phyloP scores from a whole-genome alignment of 2,797 vertebrate species.

The Acanthiza pusilla region DNA sequence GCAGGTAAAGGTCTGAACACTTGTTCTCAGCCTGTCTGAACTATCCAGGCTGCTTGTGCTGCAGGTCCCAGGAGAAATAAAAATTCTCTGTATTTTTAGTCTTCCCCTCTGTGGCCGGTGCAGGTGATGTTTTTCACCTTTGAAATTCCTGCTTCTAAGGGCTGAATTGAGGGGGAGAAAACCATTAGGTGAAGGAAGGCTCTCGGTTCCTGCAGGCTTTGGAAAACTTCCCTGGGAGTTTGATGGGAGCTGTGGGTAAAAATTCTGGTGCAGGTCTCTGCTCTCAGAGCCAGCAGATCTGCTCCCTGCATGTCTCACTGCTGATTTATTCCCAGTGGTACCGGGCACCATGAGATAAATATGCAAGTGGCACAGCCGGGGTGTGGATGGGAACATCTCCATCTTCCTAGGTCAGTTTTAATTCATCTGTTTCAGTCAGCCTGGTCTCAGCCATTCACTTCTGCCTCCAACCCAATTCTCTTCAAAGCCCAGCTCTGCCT shows the following conservation, averaged over 20 bases:
- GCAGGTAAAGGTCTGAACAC: not conserved
- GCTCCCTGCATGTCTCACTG: not conserved
- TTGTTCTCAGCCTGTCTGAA: constrained; percentile 14
- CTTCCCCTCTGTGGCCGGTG: not conserved
- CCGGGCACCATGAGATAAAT: not conserved
- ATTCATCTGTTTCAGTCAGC: constrained; percentile 21
- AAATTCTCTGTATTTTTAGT: not conserved
- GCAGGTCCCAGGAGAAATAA: not conserved
- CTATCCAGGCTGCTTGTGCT: not conserved
- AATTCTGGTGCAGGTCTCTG: not conserved
- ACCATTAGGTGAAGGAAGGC: not conserved
- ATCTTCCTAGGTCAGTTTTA: constrained; percentile 33
- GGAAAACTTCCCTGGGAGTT: constrained; percentile 4
- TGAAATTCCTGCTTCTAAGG: constrained; percentile 15
- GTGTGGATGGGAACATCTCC: constrained; percentile 19
- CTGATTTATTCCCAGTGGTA: constrained; percentile 43
- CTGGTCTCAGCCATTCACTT: not conserved
- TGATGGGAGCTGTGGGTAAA: not conserved
- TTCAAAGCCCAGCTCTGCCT: not conserved
- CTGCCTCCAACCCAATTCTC: constrained; percentile 24
- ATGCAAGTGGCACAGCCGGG: not conserved
- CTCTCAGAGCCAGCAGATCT: not conserved
- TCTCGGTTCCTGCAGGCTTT: not conserved
- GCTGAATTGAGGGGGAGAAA: not conserved
- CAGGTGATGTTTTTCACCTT: not conserved